These are phyloP conservation scores for Dryadula phaetusa DNA, from an alignment of 2,888 invertebrate genomes.

Conservation along the genomic window DNA sequence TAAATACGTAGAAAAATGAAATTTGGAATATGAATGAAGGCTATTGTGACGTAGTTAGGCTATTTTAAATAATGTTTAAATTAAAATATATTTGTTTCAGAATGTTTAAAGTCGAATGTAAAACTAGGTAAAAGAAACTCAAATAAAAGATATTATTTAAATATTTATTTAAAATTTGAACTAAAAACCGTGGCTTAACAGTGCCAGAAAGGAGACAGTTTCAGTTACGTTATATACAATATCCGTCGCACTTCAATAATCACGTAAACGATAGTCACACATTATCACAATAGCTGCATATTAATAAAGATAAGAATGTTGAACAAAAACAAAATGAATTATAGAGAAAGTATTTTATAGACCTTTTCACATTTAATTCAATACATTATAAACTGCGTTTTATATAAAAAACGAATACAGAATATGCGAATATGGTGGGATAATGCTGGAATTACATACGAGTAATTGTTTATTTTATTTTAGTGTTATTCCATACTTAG, in stretches of 20 bases:
- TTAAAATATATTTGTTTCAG: not conserved
- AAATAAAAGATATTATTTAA: not conserved
- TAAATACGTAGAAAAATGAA: too few species aligned
- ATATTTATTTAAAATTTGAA: not conserved
- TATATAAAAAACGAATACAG: too few species aligned
- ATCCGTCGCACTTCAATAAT: slow-evolving; percentile 1
- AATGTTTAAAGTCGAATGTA: not conserved
- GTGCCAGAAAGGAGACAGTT: not conserved
- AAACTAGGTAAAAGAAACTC: not conserved
- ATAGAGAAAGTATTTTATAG: slow-evolving; percentile 2
- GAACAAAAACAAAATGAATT: not conserved
- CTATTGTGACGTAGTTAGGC: too few species aligned
- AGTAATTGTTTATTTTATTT: too few species aligned
- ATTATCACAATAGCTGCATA: not conserved
- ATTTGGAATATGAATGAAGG: too few species aligned
- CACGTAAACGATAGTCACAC: not conserved
- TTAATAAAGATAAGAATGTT: slow-evolving; percentile 10
- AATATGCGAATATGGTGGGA: too few species aligned
- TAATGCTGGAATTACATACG: too few species aligned
- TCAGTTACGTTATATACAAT: not conserved
- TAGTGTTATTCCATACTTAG: too few species aligned
- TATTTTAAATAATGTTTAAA: not conserved
- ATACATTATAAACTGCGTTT: not conserved
- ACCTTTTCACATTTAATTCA: slow-evolving; percentile 4
- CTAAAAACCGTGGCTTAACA: not conserved